A percentile compares a stretch with the other conserved stretches of the same genome.
These are phyloP conservation scores for Beroe forskalii DNA, from an alignment of 37 sponge, comb jelly and placozoan species.

Conservation along the genomic window DNA sequence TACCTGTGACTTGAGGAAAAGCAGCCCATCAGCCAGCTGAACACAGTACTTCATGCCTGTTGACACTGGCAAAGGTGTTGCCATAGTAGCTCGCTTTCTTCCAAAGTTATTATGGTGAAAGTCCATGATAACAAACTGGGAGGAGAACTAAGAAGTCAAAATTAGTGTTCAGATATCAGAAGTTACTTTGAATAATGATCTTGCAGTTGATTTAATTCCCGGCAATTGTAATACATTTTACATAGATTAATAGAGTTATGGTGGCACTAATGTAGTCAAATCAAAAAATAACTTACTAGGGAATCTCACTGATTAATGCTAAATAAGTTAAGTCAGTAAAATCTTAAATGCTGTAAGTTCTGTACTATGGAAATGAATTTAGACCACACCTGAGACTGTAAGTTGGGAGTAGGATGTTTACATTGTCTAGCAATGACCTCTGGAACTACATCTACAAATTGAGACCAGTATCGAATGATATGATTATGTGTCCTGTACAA, in stretches of 20 bases:
- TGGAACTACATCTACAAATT: conserved; percentile 79
- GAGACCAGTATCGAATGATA: conserved; percentile 79
- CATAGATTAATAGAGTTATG: too few relatives aligned
- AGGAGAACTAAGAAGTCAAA: conserved; percentile 43
- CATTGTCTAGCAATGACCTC: conserved; percentile 67
- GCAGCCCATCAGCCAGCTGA: conserved; percentile 26
- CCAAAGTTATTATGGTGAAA: conserved; percentile 62
- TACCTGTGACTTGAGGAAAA: conserved; percentile 58
- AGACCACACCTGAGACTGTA: conserved; percentile 55
- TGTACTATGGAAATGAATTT: too few relatives aligned
- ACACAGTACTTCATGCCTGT: conserved; percentile 63
- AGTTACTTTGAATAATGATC: too few relatives aligned
- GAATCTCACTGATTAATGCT: too few relatives aligned
- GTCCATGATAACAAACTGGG: conserved; percentile 62
- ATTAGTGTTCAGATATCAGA: not conserved
- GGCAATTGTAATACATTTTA: too few relatives aligned
- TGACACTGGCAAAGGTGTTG: conserved; percentile 33
- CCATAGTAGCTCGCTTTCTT: conserved; percentile 7
- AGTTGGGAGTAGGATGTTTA: conserved; percentile 53
- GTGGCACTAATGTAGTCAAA: too few relatives aligned
- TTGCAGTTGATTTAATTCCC: too few relatives aligned
- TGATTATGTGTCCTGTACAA: conserved; percentile 70
- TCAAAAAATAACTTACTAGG: too few relatives aligned
- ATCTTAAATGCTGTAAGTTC: too few relatives aligned
- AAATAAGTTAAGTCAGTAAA: too few relatives aligned